Evolutionary conservation across 2,113 vertebrate genomes (phyloP), one percentile per base, ranked within the genome.

Genomic region (Aegithalos caudatus): DNA sequence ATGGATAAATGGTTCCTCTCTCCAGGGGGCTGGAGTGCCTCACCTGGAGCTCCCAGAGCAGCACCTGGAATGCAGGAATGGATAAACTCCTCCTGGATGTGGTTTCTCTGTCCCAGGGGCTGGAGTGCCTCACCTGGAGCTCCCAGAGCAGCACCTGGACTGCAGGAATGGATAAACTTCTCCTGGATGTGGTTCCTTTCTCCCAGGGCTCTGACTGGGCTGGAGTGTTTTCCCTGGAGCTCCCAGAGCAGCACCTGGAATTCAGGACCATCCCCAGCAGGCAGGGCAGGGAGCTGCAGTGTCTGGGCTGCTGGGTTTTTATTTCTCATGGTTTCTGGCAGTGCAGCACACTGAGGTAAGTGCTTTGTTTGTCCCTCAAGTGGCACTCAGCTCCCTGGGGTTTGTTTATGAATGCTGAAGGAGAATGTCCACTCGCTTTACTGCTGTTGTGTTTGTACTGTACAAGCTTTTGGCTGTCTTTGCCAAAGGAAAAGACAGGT

Each of bases 301-400:
- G 77, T 24, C 83, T 80, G 80, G 35, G 51, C 51, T 45, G 45
- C 5, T 3, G 12, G 21, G 25, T 1, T 15, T 17, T 62, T 44
- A 12, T 48, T 42, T 78, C 28, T 73, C 80, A 86, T 93, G 81
- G 20, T 47, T 96, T 92, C 92, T 95, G 93, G 94, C 95, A 93
- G 44, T 86, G 91, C 79, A 69, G 93, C 70, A 37, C 85, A 18
- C 42, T 9, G 88, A 95, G 85, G 47, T 58, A 77, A 97, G 93
- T 77, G 94, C 90, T 96, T 92, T 94, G 85, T 73, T 90, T 54
- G 71, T 80, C 90, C 93, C 79, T 66, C 90, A 62, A 93, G 94
- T 95, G 93, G 65, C 92, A 86, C 85, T 93, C 27, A 0, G 74
- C 62, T 94, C 92, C 93, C 93, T 14, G 15, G 95, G 85, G 90